phyloP scores from a whole-genome alignment of 2,888 invertebrate species.

The Leptopterna dolabrata region DNA sequence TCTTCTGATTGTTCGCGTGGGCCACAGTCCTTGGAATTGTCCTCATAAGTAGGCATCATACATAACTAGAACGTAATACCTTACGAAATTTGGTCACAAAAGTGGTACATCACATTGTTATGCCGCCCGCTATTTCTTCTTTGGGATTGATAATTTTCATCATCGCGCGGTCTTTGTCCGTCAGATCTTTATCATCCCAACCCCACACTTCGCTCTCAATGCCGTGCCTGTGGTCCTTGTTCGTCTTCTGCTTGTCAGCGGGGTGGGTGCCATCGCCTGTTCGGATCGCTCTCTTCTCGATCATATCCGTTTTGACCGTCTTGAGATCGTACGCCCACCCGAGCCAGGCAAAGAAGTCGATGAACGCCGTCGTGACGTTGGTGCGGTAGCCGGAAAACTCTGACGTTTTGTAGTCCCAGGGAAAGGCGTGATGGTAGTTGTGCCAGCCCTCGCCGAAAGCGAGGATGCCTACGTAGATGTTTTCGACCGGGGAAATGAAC shows the following conservation, averaged over 20 bases:
- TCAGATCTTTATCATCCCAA: constrained; percentile 84
- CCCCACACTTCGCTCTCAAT: constrained; percentile 73
- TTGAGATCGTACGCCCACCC: constrained; percentile 88
- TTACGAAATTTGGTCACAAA: no score
- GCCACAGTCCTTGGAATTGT: no score
- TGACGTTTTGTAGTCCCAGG: constrained; percentile 83
- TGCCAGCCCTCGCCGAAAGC: constrained; percentile 87
- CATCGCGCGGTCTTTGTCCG: constrained; percentile 72
- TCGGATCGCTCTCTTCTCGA: constrained; percentile 76
- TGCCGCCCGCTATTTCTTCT: not conserved
- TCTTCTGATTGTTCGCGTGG: no score
- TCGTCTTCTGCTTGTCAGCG: constrained; percentile 75
- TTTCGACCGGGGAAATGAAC: constrained; percentile 76
- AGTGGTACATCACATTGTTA: not conserved
- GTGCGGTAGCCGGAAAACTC: constrained; percentile 77
- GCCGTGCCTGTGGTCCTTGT: not conserved
- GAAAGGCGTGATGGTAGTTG: constrained; percentile 90
- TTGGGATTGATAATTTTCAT: constrained; percentile 37
- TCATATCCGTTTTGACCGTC: constrained; percentile 75
- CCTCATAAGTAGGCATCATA: no score
- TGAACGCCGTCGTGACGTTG: constrained; percentile 66
- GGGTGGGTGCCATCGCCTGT: constrained; percentile 77
- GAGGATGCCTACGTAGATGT: constrained; percentile 73
- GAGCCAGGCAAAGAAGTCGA: constrained; percentile 73
- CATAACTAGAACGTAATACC: no score